These are phyloP conservation scores for Cerceris ruficornis DNA, from an alignment of 2,888 invertebrate species.

Conservation along the genomic window DNA sequence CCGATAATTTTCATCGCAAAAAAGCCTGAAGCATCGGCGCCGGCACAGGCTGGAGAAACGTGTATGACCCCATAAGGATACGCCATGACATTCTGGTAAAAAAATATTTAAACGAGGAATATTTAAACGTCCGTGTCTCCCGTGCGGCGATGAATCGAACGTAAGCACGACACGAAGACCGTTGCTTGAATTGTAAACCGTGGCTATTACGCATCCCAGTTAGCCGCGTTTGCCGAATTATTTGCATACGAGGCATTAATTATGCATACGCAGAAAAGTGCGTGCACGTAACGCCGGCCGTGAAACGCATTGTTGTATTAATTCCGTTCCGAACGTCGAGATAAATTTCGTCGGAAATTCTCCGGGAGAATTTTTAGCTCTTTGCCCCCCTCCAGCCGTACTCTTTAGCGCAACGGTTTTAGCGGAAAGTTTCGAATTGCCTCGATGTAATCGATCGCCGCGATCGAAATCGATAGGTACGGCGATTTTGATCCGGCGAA, in stretches of 20 bases:
- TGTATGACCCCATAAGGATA: no score
- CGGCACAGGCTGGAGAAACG: no score
- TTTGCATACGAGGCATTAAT: constrained; percentile 47
- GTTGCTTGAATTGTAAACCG: not conserved
- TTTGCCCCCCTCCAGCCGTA: not conserved
- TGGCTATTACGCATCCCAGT: constrained; percentile 11
- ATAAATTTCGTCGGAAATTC: constrained; percentile 1
- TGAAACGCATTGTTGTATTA: constrained; percentile 40
- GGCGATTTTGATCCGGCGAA: not conserved
- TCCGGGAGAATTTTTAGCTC: not conserved
- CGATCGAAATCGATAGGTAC: constrained; percentile 13
- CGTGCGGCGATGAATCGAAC: constrained; percentile 1
- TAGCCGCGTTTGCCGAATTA: constrained; percentile 36
- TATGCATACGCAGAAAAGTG: constrained; percentile 44
- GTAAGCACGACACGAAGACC: not conserved
- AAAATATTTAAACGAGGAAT: not conserved
- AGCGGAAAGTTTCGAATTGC: constrained; percentile 46
- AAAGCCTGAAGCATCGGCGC: no score
- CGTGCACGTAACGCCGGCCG: constrained; percentile 30
- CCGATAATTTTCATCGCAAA: no score
- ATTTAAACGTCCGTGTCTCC: no score
- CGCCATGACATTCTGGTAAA: not conserved
- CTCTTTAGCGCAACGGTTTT: constrained; percentile 6
- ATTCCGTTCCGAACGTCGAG: constrained; percentile 5
- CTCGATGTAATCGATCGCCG: constrained; percentile 53